These are phyloP conservation scores for Antheraea yamamai DNA, from an alignment of 2,888 invertebrate species.

Conservation along the genomic window DNA sequence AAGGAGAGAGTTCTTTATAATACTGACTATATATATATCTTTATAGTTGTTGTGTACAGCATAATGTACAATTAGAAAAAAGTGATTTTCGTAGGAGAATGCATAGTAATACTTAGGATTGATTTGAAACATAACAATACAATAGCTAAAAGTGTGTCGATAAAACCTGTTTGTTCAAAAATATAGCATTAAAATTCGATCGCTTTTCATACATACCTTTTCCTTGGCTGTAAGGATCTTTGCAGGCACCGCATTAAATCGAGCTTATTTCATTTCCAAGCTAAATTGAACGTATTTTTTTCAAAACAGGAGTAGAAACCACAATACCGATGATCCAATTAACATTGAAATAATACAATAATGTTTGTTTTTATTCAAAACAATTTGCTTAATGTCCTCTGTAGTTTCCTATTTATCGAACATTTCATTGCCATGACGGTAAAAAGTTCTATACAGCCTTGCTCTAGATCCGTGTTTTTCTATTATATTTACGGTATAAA, in stretches of 20 bases:
- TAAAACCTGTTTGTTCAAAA: neutral
- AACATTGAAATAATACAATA: neutral
- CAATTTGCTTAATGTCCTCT: slow-evolving; percentile 21
- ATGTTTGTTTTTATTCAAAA: slow-evolving; percentile 15
- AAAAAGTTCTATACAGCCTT: slow-evolving; percentile 58
- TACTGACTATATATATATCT: too few species aligned
- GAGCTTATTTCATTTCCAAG: neutral
- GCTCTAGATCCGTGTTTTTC: slow-evolving; percentile 66
- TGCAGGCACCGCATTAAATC: neutral
- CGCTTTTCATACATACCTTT: neutral
- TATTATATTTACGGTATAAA: slow-evolving; percentile 54
- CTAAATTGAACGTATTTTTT: neutral
- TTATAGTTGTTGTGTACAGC: too few species aligned
- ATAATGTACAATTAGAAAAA: too few species aligned
- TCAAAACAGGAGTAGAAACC: neutral
- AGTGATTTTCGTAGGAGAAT: too few species aligned
- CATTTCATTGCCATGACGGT: slow-evolving; percentile 38
- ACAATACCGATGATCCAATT: neutral
- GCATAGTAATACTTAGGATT: too few species aligned
- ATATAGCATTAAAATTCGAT: neutral
- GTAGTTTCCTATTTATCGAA: slow-evolving; percentile 26
- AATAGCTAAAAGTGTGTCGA: neutral
- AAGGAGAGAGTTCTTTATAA: too few species aligned
- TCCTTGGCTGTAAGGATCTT: neutral
- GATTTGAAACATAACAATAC: too few species aligned